A percentile compares a stretch with the other conserved stretches of the same genome.
Evolutionary conservation across 1,140 invertebrate species (phyloP).

Genomic region (Heliothis subflexa): DNA sequence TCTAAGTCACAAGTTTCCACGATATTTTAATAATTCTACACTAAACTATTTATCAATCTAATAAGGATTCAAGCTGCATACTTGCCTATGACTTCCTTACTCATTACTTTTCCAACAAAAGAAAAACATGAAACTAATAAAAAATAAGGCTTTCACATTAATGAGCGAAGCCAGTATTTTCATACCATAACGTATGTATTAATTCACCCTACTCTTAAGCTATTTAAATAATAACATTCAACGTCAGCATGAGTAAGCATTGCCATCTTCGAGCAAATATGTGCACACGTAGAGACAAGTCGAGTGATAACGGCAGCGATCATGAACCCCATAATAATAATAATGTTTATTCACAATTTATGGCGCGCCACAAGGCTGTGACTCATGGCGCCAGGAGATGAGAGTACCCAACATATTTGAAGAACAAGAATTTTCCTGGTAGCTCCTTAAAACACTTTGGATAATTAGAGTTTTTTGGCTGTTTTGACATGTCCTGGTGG

Average conservation of each 20-base stretch:
- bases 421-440: not conserved
- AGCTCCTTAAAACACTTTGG: not conserved
- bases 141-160: too few species aligned
- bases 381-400: conserved; percentile 50
- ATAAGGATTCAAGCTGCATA: too few species aligned
- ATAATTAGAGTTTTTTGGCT: not conserved
- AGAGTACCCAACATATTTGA: conserved; percentile 41
- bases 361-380: conserved; percentile 54
- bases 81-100: not conserved
- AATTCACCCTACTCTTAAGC: not conserved
- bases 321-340: conserved; percentile 53
- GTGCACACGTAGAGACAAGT: conserved; percentile 18
- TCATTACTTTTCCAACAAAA: not conserved
- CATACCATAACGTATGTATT: too few species aligned
- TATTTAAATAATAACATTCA: not conserved
- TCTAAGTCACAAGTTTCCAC: too few species aligned
- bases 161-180: too few species aligned
- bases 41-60: too few species aligned
- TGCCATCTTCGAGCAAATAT: not conserved
- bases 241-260: conserved; percentile 29
- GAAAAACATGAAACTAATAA: too few species aligned
- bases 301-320: conserved; percentile 42
- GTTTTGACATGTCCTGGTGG: too few species aligned
- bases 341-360: conserved; percentile 70
- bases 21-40: too few species aligned